phyloP scores from a whole-genome alignment of 2,113 vertebrate species.

The Dinomys branickii region DNA sequence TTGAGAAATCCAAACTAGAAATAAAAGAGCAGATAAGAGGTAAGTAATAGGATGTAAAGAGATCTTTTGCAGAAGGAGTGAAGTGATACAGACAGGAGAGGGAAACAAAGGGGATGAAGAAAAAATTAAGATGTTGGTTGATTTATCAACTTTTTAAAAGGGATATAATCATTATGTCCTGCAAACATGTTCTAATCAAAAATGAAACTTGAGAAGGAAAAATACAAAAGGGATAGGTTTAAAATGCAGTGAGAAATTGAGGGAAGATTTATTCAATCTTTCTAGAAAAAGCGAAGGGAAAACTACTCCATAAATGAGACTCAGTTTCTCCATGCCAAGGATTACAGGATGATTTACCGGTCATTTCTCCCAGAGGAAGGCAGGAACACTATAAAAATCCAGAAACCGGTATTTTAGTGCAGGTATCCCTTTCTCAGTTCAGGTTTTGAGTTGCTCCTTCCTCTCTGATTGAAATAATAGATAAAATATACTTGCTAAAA shows the following conservation, averaged over 20 bases:
- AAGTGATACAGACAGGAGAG: neutral
- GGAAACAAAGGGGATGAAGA: neutral
- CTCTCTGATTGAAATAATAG: neutral
- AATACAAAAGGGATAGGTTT: neutral
- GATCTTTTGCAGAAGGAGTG: neutral
- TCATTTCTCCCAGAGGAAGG: neutral
- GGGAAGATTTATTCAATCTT: neutral
- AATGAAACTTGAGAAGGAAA: neutral
- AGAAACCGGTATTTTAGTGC: neutral
- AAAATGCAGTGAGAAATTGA: neutral
- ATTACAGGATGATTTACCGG: neutral
- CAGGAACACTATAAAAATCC: neutral
- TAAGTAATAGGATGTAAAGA: neutral
- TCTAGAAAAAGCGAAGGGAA: neutral
- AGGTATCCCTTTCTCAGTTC: neutral
- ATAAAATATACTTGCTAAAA: conserved; percentile 13
- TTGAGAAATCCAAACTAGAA: neutral
- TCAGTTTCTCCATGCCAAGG: neutral
- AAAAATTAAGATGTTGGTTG: neutral
- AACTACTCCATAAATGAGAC: neutral
- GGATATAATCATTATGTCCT: neutral
- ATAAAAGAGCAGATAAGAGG: neutral
- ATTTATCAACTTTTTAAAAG: neutral
- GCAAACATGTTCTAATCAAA: neutral
- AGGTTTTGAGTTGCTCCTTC: neutral